Percentiles rank a stretch among this genome's conserved stretches.
Evolutionary conservation across 2,113 vertebrate species (phyloP).

Genomic region (Budorcas taxicolor): DNA sequence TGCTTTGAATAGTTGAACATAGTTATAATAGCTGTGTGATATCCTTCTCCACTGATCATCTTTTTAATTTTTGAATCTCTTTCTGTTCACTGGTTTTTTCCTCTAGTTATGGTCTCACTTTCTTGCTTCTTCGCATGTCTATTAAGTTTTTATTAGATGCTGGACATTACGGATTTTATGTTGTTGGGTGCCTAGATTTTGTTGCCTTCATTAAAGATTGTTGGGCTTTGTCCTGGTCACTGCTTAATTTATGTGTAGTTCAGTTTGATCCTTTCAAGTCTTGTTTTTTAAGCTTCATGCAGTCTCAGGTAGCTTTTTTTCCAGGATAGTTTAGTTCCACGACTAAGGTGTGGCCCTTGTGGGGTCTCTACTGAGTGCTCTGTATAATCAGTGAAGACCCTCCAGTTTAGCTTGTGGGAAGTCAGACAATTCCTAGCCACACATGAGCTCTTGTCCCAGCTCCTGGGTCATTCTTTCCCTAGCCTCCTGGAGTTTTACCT

Average conservation of each 20-base stretch:
- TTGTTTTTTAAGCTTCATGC: background rate
- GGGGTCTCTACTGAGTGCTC: background rate
- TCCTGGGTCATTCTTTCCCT: background rate
- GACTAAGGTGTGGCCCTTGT: background rate
- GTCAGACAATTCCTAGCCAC: background rate
- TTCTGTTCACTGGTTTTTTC: background rate
- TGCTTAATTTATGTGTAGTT: background rate
- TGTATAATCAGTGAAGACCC: background rate
- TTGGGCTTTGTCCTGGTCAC: background rate
- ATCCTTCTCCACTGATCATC: background rate
- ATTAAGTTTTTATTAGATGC: background rate
- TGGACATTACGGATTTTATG: background rate
- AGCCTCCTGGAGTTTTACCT: background rate
- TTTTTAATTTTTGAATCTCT: background rate
- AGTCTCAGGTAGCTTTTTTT: background rate
- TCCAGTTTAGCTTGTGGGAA: background rate
- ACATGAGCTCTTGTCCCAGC: background rate
- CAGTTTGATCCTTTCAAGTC: background rate
- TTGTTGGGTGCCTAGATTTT: background rate
- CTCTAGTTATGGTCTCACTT: background rate
- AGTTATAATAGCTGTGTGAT: background rate
- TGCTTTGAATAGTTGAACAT: background rate
- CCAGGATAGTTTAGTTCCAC: background rate
- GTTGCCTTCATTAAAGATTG: background rate
- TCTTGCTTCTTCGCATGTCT: background rate